A percentile compares a stretch with the other conserved stretches of the same genome.
These are phyloP conservation scores for Frankliniella intonsa DNA, from an alignment of 2,888 invertebrate genomes.

Conservation along the genomic window DNA sequence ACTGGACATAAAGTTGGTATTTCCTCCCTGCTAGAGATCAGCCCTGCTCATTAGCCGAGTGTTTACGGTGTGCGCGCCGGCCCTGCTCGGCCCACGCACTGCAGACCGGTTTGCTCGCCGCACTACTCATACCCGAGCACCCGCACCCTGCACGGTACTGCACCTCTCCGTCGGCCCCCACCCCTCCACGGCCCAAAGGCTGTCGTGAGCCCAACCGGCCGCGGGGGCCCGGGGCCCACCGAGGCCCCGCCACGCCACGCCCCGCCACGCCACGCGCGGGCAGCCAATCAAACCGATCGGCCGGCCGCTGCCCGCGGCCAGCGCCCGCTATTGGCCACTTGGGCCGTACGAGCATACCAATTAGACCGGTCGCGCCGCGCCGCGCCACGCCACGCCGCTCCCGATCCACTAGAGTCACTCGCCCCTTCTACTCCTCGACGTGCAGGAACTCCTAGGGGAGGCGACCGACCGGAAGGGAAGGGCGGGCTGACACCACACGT, in stretches of 20 bases:
- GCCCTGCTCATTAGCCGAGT: no score
- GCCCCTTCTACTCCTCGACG: neutral
- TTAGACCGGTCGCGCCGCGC: constrained; percentile 4
- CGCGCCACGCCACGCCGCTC: neutral
- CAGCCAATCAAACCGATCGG: constrained; percentile 6
- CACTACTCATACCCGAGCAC: neutral
- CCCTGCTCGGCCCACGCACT: neutral
- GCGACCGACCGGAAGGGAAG: neutral
- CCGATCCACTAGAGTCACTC: neutral
- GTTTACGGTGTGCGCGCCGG: no score
- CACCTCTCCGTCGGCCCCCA: no score
- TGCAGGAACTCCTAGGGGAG: neutral
- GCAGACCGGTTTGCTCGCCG: neutral
- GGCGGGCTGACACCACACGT: neutral
- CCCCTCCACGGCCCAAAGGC: neutral
- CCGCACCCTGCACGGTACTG: neutral
- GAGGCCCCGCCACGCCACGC: neutral
- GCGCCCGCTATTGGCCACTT: neutral
- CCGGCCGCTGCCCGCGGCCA: constrained; percentile 8
- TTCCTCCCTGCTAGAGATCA: no score
- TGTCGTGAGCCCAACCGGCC: no score
- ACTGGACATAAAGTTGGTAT: no score
- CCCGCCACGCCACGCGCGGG: constrained; percentile 9
- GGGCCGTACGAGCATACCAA: constrained; percentile 8
- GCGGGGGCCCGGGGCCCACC: neutral